phyloP scores from a whole-genome alignment of 2,888 invertebrate genomes.

The Blera fallax region DNA sequence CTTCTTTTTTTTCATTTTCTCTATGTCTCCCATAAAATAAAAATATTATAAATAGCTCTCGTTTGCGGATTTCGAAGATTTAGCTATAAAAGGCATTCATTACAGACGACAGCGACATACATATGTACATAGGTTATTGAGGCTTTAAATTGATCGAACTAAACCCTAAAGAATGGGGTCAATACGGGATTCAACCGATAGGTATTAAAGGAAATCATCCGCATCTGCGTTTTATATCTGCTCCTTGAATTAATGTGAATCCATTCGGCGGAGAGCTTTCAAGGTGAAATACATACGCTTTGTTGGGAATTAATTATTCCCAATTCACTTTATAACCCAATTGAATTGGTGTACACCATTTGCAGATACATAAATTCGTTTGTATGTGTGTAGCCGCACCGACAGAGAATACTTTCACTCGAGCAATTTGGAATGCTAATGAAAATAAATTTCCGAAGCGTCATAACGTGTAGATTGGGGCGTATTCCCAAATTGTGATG shows the following conservation, averaged over 20 bases:
- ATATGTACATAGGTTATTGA: constrained; percentile 24
- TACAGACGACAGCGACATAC: constrained; percentile 1
- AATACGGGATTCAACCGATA: not conserved
- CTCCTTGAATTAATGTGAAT: not conserved
- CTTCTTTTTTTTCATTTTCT: not conserved
- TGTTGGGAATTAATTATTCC: constrained; percentile 27
- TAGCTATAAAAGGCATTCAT: constrained; percentile 21
- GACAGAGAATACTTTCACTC: not conserved
- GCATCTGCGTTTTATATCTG: constrained; percentile 18
- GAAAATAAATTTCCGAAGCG: constrained; percentile 21
- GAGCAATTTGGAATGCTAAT: constrained; percentile 28
- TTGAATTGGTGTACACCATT: constrained; percentile 23
- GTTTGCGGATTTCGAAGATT: constrained; percentile 14
- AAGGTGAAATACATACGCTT: not conserved
- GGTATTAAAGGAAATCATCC: not conserved
- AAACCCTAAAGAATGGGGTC: not conserved
- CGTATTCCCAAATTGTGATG: not conserved
- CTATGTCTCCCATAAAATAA: constrained; percentile 18
- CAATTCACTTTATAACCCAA: constrained; percentile 36
- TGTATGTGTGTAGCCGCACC: not conserved
- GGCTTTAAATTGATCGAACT: constrained; percentile 22
- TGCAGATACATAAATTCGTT: constrained; percentile 21
- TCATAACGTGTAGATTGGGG: not conserved
- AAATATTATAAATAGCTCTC: constrained; percentile 15
- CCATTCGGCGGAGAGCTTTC: not conserved